A percentile compares a stretch with the other conserved stretches of the same genome.
Evolutionary conservation across 1,140 invertebrate genomes (phyloP).

Genomic region (Drosophila sulfurigaster): DNA sequence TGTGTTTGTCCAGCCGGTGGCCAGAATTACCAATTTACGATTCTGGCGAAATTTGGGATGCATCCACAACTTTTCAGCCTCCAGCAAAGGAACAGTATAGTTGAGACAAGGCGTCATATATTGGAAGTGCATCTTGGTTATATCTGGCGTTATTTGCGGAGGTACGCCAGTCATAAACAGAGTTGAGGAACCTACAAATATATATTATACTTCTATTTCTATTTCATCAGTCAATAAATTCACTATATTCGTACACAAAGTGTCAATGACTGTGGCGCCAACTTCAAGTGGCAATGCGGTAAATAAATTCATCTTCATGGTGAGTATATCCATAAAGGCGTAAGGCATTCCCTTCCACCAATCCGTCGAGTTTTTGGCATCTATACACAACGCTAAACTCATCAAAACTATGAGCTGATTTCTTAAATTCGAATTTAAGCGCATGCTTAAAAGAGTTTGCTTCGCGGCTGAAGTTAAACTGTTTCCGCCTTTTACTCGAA

Average conservation of each 20-base stretch:
- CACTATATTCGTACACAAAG: conserved; percentile 48
- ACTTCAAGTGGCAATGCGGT: conserved; percentile 60
- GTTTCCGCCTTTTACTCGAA: background rate
- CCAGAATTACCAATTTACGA: conserved; percentile 69
- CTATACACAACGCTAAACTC: background rate
- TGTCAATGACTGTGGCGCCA: conserved; percentile 51
- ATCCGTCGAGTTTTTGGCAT: conserved; percentile 5
- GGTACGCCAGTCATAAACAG: conserved; percentile 54
- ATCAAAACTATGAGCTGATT: conserved; percentile 1
- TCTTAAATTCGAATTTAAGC: conserved; percentile 3
- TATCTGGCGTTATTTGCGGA: conserved; percentile 64
- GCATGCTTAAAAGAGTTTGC: background rate
- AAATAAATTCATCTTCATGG: conserved; percentile 56
- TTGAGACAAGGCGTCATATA: conserved; percentile 75
- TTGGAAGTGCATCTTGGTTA: conserved; percentile 72
- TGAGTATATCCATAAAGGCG: conserved; percentile 51
- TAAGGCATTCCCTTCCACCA: conserved; percentile 61
- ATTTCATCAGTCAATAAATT: background rate
- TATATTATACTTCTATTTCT: background rate
- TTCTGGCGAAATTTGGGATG: conserved; percentile 58
- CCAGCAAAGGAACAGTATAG: conserved; percentile 63
- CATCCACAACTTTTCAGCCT: conserved; percentile 62
- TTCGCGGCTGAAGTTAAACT: conserved; percentile 18
- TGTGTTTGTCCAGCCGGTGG: conserved; percentile 75
- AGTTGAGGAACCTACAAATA: conserved; percentile 59